A percentile compares a stretch with the other conserved stretches of the same genome.
Conservation (phyloP, 37 sponge, comb jelly and placozoan genomes). For the Cliona cf. orientalis region DNA sequence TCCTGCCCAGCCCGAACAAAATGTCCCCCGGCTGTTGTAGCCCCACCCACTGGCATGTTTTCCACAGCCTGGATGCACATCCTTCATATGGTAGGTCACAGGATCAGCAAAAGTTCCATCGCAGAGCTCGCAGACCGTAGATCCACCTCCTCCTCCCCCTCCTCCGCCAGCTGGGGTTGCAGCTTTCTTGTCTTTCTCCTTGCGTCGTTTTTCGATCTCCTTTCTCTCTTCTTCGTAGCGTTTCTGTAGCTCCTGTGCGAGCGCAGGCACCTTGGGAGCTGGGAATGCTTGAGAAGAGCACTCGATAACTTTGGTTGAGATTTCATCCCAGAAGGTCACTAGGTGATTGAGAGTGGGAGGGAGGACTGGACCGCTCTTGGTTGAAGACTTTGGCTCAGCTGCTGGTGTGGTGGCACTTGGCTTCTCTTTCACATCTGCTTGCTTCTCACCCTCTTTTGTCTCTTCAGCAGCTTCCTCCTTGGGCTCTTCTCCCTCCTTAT, state of each 20-base stretch:
- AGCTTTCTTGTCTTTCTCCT: conserved; percentile 67
- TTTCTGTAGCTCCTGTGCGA: conserved; percentile 66
- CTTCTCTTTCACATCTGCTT: background rate
- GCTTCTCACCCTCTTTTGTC: background rate
- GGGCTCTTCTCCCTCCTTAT: background rate
- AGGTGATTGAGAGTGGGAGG: conserved; percentile 82
- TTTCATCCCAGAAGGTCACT: conserved; percentile 87
- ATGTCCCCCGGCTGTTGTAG: conserved; percentile 94
- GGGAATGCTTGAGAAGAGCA: conserved; percentile 37
- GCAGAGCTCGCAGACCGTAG: conserved; percentile 92
- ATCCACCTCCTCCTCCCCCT: conserved; percentile 60
- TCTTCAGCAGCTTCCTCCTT: background rate
- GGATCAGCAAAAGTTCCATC: conserved; percentile 85
- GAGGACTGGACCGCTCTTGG: conserved; percentile 2
- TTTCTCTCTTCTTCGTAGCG: conserved; percentile 73
- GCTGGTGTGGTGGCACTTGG: background rate
- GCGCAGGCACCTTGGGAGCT: conserved; percentile 49
- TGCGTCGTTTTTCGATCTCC: conserved; percentile 65
- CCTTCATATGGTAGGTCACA: conserved; percentile 98
- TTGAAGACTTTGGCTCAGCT: background rate
- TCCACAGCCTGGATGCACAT: conserved; percentile 90
- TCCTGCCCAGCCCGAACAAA: conserved; percentile 98
- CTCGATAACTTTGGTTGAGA: conserved; percentile 64
- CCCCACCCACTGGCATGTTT: conserved; percentile 94
- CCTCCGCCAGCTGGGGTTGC: conserved; percentile 35